A percentile compares a stretch with the other conserved stretches of the same genome.
Evolutionary conservation across 2,797 vertebrate species (phyloP).

Genomic region (Manis javanica): DNA sequence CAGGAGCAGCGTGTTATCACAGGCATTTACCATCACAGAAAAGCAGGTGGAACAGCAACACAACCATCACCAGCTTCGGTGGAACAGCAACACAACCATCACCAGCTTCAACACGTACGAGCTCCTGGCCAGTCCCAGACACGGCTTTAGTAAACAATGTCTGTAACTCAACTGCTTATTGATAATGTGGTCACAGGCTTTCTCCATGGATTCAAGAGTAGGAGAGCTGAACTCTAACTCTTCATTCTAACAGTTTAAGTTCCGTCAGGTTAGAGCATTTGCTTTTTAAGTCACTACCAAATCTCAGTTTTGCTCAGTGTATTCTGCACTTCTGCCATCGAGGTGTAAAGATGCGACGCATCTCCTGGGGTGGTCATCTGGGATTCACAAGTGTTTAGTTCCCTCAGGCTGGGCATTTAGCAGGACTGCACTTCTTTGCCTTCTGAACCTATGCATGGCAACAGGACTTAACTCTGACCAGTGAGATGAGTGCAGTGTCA

Average conservation of each 20-base stretch:
- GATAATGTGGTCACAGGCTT: not conserved
- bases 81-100: rapidly evolving
- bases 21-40: not conserved
- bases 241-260: not conserved
- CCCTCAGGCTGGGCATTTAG: not conserved
- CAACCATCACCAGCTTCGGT: not conserved
- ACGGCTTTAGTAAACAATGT: not conserved
- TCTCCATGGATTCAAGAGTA: rapidly evolving
- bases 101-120: rapidly evolving
- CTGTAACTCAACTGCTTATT: not conserved
- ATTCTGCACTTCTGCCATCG: not conserved
- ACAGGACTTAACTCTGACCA: not conserved
- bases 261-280: not conserved
- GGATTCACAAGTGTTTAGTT: not conserved
- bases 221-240: not conserved
- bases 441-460: not conserved
- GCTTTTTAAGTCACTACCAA: not conserved
- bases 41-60: not conserved
- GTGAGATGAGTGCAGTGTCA: not conserved
- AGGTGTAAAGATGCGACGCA: not conserved
- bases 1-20: rapidly evolving
- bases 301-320: not conserved
- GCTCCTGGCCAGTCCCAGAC: not conserved
- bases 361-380: rapidly evolving
- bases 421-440: not conserved